Conservation (phyloP, 2,888 invertebrate genomes). For the Rambutsinella grinnellia region DNA sequence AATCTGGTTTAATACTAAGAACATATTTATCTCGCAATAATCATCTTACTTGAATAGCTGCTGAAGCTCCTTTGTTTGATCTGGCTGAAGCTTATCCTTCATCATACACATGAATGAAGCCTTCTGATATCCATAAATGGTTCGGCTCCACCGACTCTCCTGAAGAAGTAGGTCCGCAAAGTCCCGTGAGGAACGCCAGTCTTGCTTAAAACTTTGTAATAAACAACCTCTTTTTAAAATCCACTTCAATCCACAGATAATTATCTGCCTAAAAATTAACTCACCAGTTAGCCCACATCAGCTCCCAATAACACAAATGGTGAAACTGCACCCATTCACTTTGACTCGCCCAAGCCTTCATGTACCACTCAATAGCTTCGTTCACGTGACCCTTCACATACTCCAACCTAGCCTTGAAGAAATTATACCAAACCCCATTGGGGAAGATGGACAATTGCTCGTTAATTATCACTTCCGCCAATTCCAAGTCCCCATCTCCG, state of each 20-base stretch:
- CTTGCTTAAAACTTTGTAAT: constrained; percentile 77
- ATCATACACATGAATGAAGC: constrained; percentile 86
- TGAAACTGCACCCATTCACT: constrained; percentile 91
- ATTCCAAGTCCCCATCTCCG: constrained; percentile 81
- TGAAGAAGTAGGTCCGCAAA: constrained; percentile 81
- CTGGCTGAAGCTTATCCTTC: constrained; percentile 71
- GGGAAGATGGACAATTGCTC: constrained; percentile 82
- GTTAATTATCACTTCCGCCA: constrained; percentile 82
- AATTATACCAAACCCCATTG: constrained; percentile 90
- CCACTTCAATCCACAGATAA: background rate
- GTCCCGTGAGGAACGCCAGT: constrained; percentile 83
- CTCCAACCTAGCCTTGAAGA: constrained; percentile 89
- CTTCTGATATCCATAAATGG: constrained; percentile 91
- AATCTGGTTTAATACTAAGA: too few relatives aligned
- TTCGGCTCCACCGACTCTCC: constrained; percentile 91
- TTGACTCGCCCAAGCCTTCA: constrained; percentile 85
- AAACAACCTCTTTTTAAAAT: background rate
- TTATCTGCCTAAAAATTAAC: too few relatives aligned
- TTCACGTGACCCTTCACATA: constrained; percentile 84
- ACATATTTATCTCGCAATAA: too few relatives aligned
- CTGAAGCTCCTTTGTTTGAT: constrained; percentile 74
- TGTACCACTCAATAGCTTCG: constrained; percentile 81
- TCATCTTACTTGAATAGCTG: constrained; percentile 77
- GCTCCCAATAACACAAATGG: constrained; percentile 94
- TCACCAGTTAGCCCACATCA: constrained; percentile 90